Evolutionary conservation across 1,140 invertebrate species (phyloP).

Genomic region (Drosophila lacteicornis): DNA sequence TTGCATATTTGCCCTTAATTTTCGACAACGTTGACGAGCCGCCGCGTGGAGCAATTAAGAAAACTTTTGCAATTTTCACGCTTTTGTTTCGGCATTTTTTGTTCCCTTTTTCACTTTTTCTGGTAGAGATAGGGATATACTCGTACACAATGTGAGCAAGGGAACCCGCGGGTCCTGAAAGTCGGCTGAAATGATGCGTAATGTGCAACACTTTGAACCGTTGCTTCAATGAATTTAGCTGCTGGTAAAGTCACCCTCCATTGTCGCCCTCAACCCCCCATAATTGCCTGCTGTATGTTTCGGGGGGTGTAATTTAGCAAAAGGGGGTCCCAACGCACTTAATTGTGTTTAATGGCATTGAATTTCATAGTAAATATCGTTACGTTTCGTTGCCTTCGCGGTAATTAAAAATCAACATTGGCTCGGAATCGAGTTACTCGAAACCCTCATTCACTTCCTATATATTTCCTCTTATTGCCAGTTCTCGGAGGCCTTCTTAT

Average conservation of each 20-base stretch:
- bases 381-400: conserved; percentile 50
- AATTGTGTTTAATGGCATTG: conserved; percentile 78
- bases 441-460: not conserved
- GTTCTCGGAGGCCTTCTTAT: not conserved
- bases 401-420: conserved; percentile 62
- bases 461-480: not conserved
- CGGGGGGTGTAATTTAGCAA: conserved; percentile 15
- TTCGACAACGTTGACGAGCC: conserved; percentile 59
- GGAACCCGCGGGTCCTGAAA: conserved; percentile 11
- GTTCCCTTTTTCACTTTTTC: conserved; percentile 10
- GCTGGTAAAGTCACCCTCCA: conserved; percentile 4
- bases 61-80: conserved; percentile 82
- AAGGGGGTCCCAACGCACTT: conserved; percentile 44
- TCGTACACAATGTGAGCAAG: not conserved
- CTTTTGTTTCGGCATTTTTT: conserved; percentile 67
- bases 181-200: conserved; percentile 68
- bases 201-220: conserved; percentile 79
- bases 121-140: conserved; percentile 2
- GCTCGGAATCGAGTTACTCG: conserved; percentile 21
- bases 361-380: conserved; percentile 74
- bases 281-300: conserved; percentile 62
- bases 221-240: conserved; percentile 65
- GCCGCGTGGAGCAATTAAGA: conserved; percentile 71
- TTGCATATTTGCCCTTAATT: conserved; percentile 81
- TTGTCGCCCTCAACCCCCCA: conserved; percentile 1